phyloP scores from a whole-genome alignment of 2,888 invertebrate species.

The Neria commutata region DNA sequence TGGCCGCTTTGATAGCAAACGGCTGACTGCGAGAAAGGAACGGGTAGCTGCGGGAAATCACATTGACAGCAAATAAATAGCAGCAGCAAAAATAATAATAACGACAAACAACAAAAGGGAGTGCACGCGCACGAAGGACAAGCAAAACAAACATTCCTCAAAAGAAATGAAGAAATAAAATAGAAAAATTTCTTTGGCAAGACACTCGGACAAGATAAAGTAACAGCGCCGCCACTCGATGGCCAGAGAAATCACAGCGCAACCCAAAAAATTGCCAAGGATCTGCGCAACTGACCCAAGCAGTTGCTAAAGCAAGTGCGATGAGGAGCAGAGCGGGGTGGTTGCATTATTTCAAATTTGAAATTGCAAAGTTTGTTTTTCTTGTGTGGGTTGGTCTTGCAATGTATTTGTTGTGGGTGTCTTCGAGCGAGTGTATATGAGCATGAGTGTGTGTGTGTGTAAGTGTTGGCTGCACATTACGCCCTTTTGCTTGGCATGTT shows the following conservation, averaged over 20 bases:
- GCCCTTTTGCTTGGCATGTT: neutral
- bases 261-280: neutral
- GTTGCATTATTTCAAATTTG: neutral
- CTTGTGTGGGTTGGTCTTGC: neutral
- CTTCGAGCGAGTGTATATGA: neutral
- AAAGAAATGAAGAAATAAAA: neutral
- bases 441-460: neutral
- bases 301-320: neutral
- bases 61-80: conserved; percentile 57
- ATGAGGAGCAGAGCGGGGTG: too few relatives aligned
- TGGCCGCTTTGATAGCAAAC: conserved; percentile 32
- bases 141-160: neutral
- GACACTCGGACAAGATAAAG: neutral
- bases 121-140: conserved; percentile 30
- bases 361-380: conserved; percentile 1
- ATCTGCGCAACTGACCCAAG: neutral
- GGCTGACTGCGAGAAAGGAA: neutral
- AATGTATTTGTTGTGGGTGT: neutral
- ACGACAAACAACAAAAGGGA: conserved; percentile 55
- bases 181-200: conserved; percentile 7
- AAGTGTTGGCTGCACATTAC: neutral
- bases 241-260: neutral
- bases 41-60: conserved; percentile 20
- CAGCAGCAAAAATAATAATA: conserved; percentile 55
- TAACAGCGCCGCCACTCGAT: neutral